Evolutionary conservation across 2,113 vertebrate species (phyloP).

Genomic region (Ctenodactylus gundi): DNA sequence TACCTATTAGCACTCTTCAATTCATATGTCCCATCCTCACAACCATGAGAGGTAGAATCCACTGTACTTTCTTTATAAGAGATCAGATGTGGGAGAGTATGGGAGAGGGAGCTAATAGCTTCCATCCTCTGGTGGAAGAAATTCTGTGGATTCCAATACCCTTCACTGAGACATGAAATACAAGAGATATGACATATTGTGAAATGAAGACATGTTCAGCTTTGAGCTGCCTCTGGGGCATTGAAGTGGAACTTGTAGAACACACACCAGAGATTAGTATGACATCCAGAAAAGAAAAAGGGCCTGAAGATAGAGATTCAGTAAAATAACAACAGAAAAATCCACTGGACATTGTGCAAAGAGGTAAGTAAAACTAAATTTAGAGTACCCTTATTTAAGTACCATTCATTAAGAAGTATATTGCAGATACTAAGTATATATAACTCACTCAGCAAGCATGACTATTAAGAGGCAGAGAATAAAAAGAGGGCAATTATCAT

Average conservation of each 20-base stretch:
- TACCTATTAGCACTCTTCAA: background rate
- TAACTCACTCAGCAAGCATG: background rate
- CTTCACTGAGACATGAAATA: background rate
- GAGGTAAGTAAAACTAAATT: constrained; percentile 9
- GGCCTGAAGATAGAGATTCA: background rate
- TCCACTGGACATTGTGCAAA: background rate
- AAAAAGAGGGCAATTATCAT: background rate
- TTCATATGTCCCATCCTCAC: too few relatives aligned
- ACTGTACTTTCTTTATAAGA: background rate
- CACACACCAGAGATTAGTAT: background rate
- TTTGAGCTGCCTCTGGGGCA: background rate
- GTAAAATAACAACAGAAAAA: background rate
- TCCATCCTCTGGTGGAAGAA: background rate
- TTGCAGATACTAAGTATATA: background rate
- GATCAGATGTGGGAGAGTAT: too few relatives aligned
- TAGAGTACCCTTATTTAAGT: constrained; percentile 1
- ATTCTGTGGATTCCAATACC: background rate
- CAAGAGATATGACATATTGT: background rate
- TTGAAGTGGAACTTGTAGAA: background rate
- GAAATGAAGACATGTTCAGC: background rate
- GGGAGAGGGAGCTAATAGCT: background rate
- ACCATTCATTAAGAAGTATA: background rate
- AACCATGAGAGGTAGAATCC: background rate
- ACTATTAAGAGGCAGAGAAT: background rate
- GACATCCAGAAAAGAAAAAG: background rate